Evolutionary conservation across 2,888 invertebrate species (phyloP), one percentile per base, ranked within the genome.

Genomic region (Choristoneura rosaceana): DNA sequence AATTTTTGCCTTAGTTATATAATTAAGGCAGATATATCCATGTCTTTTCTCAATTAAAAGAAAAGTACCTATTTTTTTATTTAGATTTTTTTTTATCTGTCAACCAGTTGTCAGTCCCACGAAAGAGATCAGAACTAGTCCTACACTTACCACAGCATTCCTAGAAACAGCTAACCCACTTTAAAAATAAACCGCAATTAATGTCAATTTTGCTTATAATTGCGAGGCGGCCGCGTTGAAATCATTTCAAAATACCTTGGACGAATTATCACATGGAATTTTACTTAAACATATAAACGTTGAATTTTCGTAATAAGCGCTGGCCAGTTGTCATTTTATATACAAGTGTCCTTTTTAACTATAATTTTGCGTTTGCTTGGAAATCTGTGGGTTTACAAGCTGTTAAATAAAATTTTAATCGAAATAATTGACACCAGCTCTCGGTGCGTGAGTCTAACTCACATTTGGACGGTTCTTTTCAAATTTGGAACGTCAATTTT

Each of bases 121-220:
- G 12, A n/a, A 33, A 52, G 63, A 61, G 43, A 60, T 41, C 43
- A 41, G 61, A 47, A 12, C 59, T 47, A 33, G 43, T 43, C 61
- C 15, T 61, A 34, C 59, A 71, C 66, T 59, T 59, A 15, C 41
- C 15, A 14, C 33, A 34, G 55, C 71, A 65, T 74, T 70, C 70
- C 70, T 74, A 74, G 70, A 66, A 63, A 74, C 70, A 59, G 74
- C 74, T 70, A 74, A 67, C 74, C 70, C 70, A 74, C 74, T 70
- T 74, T 74, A 70, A 74, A 70, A 70, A 70, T 69, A 74, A 70
- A 52, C 47, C 58, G 70, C 70, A 74, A 74, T 74, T 74, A 74
- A 70, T 74, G 74, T 74, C 74, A 74, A 74, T 74, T 74, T 74
- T 67, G 50, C 58, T 70, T 70, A 74, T 74, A 70, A 73, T 73